Conservation (phyloP, 1,140 invertebrate genomes). For the Liolophura sinensis region DNA sequence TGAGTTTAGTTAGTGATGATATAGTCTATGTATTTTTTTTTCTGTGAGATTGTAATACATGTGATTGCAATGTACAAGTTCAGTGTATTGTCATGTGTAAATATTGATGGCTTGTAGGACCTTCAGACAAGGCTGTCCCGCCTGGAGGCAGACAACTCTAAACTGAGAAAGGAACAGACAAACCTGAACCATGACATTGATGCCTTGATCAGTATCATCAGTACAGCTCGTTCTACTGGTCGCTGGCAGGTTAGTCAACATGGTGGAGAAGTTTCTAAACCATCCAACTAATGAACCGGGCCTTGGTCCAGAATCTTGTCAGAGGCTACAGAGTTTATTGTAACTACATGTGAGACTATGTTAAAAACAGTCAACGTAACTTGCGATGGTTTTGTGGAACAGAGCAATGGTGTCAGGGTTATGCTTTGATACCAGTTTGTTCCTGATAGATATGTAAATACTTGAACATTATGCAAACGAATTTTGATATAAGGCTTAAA, state of each 20-base stretch:
- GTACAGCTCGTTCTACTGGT: slow-evolving; percentile 39
- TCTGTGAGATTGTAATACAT: not conserved
- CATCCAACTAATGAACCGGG: not conserved
- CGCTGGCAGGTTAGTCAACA: slow-evolving; percentile 42
- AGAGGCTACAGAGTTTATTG: not conserved
- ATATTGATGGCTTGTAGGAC: slow-evolving; percentile 28
- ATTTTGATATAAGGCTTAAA: too few species aligned
- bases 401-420: not conserved
- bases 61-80: not conserved
- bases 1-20: not conserved
- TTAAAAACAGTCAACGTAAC: too few species aligned
- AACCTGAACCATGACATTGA: slow-evolving; percentile 51
- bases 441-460: not conserved
- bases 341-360: too few species aligned
- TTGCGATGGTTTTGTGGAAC: too few species aligned
- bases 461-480: too few species aligned
- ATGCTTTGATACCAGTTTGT: not conserved
- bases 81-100: not conserved
- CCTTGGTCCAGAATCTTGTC: too few species aligned
- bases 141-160: slow-evolving; percentile 32
- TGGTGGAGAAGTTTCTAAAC: not conserved
- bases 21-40: not conserved
- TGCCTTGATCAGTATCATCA: slow-evolving; percentile 46
- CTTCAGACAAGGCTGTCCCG: slow-evolving; percentile 33
- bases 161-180: slow-evolving; percentile 40